Conservation (phyloP, 1,140 invertebrate genomes). For the Achatina immaculata region DNA sequence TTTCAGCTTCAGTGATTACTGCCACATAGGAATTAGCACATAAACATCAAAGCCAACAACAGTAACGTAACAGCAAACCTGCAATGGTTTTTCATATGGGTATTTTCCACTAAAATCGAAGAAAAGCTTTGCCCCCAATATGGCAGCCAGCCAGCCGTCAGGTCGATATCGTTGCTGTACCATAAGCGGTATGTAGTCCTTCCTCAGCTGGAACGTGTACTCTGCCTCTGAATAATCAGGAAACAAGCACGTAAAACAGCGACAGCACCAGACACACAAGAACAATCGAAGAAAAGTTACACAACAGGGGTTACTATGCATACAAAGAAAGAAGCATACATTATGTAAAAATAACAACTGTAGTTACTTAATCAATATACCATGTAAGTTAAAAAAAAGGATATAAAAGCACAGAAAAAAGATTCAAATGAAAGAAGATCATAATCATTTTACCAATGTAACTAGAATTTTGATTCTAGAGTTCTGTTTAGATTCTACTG, state of each 20-base stretch:
- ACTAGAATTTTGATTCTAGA: too few species aligned
- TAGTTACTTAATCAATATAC: too few species aligned
- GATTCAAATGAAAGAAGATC: too few species aligned
- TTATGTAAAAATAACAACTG: too few species aligned
- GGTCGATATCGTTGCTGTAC: conserved; percentile 62
- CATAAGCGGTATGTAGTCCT: conserved; percentile 66
- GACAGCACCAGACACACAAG: conserved; percentile 3
- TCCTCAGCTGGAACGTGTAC: conserved; percentile 64
- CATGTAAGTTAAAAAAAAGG: too few species aligned
- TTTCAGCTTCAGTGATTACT: too few species aligned
- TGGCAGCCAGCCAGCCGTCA: conserved; percentile 66
- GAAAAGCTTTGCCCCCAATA: conserved; percentile 66
- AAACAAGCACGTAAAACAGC: conserved; percentile 9
- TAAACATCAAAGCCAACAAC: too few species aligned
- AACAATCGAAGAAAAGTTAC: background rate
- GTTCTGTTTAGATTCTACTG: too few species aligned
- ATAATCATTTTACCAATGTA: too few species aligned
- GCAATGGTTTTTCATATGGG: conserved; percentile 58
- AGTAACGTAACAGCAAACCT: conserved; percentile 27
- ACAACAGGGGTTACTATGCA: background rate
- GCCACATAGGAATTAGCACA: too few species aligned
- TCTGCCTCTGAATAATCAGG: conserved; percentile 64
- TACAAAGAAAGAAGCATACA: too few species aligned
- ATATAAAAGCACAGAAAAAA: too few species aligned
- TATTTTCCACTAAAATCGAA: conserved; percentile 65